Evolutionary conservation across 2,797 vertebrate species (phyloP), one percentile per base, ranked within the genome.

Genomic region (Leptodactylus fallax): DNA sequence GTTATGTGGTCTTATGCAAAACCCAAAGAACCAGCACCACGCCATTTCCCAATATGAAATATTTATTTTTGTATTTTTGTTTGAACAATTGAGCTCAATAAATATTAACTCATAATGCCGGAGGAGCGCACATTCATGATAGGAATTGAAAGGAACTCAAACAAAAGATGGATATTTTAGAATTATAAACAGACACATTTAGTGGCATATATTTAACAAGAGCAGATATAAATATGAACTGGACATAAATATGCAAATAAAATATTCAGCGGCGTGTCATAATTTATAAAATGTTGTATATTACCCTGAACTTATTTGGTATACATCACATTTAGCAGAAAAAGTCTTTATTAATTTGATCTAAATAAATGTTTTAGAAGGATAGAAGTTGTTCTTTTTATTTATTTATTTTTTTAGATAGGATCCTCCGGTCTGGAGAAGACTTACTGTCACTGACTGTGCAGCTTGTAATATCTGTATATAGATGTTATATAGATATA

Each of bases 11-110:
- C 69, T 17, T 72, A 72, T 72, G 36, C 67, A 71, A 71, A 71
- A 36, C 16, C 27, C 27, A 36, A 71, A 36, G 67, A 71, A 36
- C 69, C 8, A 72, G 36, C 14, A 72, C 19, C 36, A 72, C 19
- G 16, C 16, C 69, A 72, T 45, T 19, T 72, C 45, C 27, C 67
- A 49, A 51, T 49, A 76, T 76, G n/a, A 77, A 77, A 77, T 77
- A 77, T 76, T n/a, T 51, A 76, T 76, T 51, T 76, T 53, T n/a
- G 7, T 74, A 11, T n/a, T 74, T 77, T 13, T 49, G 36, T 49
- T n/a, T 16, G 19, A 51, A 77, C 49, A 53, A 77, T 77, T 51
- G 6, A 5, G 6, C 53, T 77, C 12, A 13, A 77, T 77, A 77
- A n/a, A 77, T 77, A 77, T 77, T 51, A 72, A 72, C 16, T 74